A percentile compares a stretch with the other conserved stretches of the same genome.
Conservation (phyloP, 1,140 invertebrate genomes). For the Theocolax elegans region DNA sequence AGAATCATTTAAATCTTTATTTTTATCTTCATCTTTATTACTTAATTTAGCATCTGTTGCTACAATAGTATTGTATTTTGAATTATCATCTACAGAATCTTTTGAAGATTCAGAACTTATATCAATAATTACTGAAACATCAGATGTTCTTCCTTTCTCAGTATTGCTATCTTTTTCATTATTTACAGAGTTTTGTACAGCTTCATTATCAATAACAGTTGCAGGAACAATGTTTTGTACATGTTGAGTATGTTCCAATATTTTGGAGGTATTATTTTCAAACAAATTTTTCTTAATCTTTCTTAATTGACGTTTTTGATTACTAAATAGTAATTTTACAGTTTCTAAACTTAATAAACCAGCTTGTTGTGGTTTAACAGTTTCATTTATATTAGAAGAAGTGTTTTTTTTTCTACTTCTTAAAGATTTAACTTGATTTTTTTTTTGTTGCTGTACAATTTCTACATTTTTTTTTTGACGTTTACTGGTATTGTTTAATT, state of each 20-base stretch:
- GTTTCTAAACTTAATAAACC: too few relatives aligned
- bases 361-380: too few relatives aligned
- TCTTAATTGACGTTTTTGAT: too few relatives aligned
- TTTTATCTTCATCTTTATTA: neutral
- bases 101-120: conserved; percentile 37
- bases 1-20: conserved; percentile 15
- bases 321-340: too few relatives aligned
- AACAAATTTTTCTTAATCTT: too few relatives aligned
- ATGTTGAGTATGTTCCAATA: neutral
- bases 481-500: neutral
- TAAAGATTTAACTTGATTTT: too few relatives aligned
- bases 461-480: neutral
- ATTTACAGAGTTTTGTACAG: too few relatives aligned
- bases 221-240: neutral
- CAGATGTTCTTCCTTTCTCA: neutral
- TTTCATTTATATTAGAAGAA: too few relatives aligned
- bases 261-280: conserved; percentile 21
- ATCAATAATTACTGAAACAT: conserved; percentile 29
- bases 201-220: conserved; percentile 26
- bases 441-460: neutral
- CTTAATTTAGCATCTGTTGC: conserved; percentile 27
- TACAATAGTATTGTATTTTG: conserved; percentile 31
- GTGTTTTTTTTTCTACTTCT: too few relatives aligned
- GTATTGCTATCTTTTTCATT: too few relatives aligned
- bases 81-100: conserved; percentile 27